Conservation (phyloP, 2,113 vertebrate genomes). For the Tupaia tana region DNA sequence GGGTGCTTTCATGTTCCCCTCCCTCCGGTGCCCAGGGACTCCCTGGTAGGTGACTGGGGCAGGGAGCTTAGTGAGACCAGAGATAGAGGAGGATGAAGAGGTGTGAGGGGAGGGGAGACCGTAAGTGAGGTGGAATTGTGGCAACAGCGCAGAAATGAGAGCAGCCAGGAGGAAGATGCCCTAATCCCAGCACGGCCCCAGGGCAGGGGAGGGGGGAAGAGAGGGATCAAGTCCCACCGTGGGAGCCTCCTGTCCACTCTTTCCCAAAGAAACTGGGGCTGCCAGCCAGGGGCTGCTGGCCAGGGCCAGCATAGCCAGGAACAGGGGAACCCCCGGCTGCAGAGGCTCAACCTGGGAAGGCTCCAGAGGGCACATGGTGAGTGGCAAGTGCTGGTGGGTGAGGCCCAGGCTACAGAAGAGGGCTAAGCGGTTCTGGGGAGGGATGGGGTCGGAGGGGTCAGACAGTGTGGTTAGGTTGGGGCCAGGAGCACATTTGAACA, state of each 20-base stretch:
- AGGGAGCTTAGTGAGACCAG: background rate
- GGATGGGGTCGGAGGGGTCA: background rate
- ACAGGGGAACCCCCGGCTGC: background rate
- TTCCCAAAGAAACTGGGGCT: constrained; percentile 38
- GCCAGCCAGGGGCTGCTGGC: background rate
- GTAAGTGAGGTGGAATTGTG: background rate
- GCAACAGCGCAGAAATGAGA: background rate
- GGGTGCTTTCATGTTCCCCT: no score
- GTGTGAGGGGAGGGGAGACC: background rate
- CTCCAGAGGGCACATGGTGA: background rate
- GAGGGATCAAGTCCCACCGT: background rate
- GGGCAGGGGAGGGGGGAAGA: fast-evolving
- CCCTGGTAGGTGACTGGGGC: background rate
- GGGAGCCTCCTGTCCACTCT: constrained; percentile 36
- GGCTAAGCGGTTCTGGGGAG: background rate
- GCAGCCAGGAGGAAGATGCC: background rate
- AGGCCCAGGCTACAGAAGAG: background rate
- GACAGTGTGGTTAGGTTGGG: background rate
- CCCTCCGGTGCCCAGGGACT: background rate
- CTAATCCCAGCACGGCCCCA: background rate
- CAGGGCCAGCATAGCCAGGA: background rate
- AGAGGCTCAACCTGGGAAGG: background rate
- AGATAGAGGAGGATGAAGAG: background rate
- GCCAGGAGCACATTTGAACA: constrained; percentile 41
- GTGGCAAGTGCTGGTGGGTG: background rate